These are phyloP conservation scores for Eupithecia abbreviata DNA, from an alignment of 2,888 invertebrate species.

Conservation along the genomic window DNA sequence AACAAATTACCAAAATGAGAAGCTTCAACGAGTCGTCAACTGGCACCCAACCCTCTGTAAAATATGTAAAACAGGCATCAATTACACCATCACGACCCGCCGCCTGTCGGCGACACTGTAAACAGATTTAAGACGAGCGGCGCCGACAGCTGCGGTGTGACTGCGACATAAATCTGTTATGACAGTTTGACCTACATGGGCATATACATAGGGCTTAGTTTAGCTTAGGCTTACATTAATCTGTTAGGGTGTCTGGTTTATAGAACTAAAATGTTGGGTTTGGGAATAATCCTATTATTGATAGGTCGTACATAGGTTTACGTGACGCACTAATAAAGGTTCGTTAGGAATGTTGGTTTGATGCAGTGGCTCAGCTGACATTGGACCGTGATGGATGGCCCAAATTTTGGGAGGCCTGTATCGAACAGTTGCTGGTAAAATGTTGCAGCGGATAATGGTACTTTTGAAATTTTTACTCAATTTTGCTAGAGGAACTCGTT, in stretches of 20 bases:
- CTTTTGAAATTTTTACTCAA: too few species aligned
- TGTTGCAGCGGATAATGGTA: too few species aligned
- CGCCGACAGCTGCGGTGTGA: constrained; percentile 32
- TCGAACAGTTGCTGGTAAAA: too few species aligned
- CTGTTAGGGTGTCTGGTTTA: constrained; percentile 16
- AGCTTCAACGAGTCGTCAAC: constrained; percentile 25
- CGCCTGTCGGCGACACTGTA: constrained; percentile 27
- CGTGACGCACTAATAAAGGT: neutral
- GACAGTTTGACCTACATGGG: constrained; percentile 27
- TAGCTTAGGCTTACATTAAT: constrained; percentile 26
- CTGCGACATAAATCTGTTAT: constrained; percentile 33
- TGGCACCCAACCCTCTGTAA: constrained; percentile 19
- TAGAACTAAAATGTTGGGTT: neutral
- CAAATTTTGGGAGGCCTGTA: too few species aligned
- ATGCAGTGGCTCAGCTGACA: too few species aligned
- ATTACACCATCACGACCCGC: constrained; percentile 24
- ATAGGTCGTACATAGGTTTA: neutral
- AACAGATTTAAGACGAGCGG: constrained; percentile 32
- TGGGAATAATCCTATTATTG: neutral
- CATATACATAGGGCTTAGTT: neutral
- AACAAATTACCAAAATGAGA: constrained; percentile 21
- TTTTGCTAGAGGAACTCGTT: too few species aligned
- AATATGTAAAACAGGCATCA: constrained; percentile 29
- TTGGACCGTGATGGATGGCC: too few species aligned
- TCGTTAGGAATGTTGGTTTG: neutral